Evolutionary conservation across 2,888 invertebrate genomes (phyloP).

Genomic region (Blastobasis adustella): DNA sequence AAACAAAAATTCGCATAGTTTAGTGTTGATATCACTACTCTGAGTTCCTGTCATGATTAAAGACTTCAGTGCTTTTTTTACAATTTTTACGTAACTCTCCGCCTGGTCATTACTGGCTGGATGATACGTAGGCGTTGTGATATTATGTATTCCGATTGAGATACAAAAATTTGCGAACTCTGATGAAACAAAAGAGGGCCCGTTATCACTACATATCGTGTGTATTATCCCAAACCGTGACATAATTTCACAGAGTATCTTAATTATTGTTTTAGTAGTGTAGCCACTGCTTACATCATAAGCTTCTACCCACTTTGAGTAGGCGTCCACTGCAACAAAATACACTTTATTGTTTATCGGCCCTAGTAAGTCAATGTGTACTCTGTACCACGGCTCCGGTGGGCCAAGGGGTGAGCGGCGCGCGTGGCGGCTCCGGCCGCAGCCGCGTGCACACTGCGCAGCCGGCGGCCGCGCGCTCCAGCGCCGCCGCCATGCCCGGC

Average conservation of each 20-base stretch:
- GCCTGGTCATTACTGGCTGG: constrained; percentile 16
- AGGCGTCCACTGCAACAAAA: constrained; percentile 12
- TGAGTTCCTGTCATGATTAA: neutral
- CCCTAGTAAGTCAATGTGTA: constrained; percentile 15
- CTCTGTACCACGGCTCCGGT: neutral
- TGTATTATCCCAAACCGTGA: neutral
- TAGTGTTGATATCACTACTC: neutral
- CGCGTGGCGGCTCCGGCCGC: constrained; percentile 1
- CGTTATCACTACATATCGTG: constrained; percentile 11
- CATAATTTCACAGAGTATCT: constrained; percentile 5
- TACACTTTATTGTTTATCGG: constrained; percentile 8
- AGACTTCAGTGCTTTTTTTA: constrained; percentile 16
- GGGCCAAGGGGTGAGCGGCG: constrained; percentile 2
- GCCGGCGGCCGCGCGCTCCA: neutral
- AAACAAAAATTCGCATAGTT: neutral
- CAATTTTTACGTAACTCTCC: constrained; percentile 16
- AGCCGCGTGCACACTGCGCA: neutral
- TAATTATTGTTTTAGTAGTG: constrained; percentile 5
- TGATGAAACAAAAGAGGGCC: constrained; percentile 6
- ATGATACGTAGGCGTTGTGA: constrained; percentile 13
- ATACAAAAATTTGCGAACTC: constrained; percentile 13
- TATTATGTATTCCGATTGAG: constrained; percentile 10
- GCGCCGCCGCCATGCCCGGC: neutral
- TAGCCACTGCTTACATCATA: constrained; percentile 5
- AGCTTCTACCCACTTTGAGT: constrained; percentile 16